A percentile compares a stretch with the other conserved stretches of the same genome.
phyloP scores from a whole-genome alignment of 2,113 vertebrate genomes.

The Ciconia boyciana region DNA sequence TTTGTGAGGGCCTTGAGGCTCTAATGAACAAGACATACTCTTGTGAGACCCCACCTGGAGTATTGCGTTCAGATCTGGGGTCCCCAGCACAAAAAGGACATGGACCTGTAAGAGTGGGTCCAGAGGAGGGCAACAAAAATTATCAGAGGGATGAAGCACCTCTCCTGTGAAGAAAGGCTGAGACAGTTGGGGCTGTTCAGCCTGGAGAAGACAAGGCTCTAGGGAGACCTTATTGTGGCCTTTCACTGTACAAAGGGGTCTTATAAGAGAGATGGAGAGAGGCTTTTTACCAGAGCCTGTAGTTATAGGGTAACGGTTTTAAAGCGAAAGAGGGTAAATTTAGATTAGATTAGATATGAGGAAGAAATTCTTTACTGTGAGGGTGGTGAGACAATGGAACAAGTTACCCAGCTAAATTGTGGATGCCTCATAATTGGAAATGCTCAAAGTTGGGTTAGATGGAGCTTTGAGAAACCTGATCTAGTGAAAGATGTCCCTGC shows the following conservation, averaged over 20 bases:
- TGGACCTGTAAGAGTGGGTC: accelerated
- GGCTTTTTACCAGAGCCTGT: background rate
- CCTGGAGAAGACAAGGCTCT: background rate
- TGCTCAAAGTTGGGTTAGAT: background rate
- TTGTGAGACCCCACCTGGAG: background rate
- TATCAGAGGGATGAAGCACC: accelerated
- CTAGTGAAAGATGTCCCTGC: background rate
- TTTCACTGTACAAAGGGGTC: background rate
- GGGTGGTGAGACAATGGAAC: background rate
- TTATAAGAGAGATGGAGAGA: background rate
- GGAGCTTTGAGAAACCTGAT: background rate
- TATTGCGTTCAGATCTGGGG: background rate
- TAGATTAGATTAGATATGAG: background rate
- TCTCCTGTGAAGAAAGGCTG: background rate
- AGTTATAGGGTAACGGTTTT: background rate
- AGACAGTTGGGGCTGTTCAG: background rate
- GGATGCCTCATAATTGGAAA: background rate
- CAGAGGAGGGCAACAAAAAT: background rate
- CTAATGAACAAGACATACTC: background rate
- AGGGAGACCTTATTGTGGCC: background rate
- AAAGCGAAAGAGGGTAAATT: accelerated
- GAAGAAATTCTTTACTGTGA: background rate
- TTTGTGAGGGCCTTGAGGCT: background rate
- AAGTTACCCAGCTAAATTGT: background rate
- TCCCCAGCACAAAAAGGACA: background rate